A percentile compares a stretch with the other conserved stretches of the same genome.
Conservation (phyloP, 2,113 vertebrate genomes). For the Maccullochella peelii region DNA sequence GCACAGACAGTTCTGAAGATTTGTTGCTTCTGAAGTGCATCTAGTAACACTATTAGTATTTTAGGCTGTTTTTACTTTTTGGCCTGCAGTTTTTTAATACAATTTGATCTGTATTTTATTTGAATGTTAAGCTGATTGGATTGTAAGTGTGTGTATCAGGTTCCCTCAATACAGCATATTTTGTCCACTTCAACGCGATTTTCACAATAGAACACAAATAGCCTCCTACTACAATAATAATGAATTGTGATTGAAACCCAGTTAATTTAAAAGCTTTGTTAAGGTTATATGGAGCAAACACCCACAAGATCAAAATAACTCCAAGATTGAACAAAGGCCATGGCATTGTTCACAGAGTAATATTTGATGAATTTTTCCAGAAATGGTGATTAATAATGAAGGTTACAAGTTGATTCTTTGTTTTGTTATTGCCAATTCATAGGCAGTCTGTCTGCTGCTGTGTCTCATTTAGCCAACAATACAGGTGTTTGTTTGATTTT, state of each 20-base stretch:
- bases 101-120: neutral
- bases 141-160: slow-evolving; percentile 1
- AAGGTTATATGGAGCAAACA: slow-evolving; percentile 7
- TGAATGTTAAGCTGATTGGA: neutral
- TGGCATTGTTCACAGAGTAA: neutral
- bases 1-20: slow-evolving; percentile 23
- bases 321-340: neutral
- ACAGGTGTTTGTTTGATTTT: slow-evolving; percentile 55
- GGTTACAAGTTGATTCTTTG: neutral
- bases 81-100: neutral
- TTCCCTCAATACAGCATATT: neutral
- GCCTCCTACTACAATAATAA: neutral
- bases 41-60: slow-evolving; percentile 1
- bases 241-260: slow-evolving; percentile 6
- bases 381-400: slow-evolving; percentile 15
- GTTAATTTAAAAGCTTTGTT: slow-evolving; percentile 26
- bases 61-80: slow-evolving; percentile 14
- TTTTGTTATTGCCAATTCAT: slow-evolving; percentile 2
- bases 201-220: neutral
- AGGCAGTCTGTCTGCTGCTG: neutral
- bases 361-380: slow-evolving; percentile 12
- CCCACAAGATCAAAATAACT: neutral
- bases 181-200: neutral
- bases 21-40: slow-evolving; percentile 38
- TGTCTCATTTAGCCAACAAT: slow-evolving; percentile 32